phyloP scores from a whole-genome alignment of 2,797 vertebrate species.

The Acipenser oxyrinchus region DNA sequence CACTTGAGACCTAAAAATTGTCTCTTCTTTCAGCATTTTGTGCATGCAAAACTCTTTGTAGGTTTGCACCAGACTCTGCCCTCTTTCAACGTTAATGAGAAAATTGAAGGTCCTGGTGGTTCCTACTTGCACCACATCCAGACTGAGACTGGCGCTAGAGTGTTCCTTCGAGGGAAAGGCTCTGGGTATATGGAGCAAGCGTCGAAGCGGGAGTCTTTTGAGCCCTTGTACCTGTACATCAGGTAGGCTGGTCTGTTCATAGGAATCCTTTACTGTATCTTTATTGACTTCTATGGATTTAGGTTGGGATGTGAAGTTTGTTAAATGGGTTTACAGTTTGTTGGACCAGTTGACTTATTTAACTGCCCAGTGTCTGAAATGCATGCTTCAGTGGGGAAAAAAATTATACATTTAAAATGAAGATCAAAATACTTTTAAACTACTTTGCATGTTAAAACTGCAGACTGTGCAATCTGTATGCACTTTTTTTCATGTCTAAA shows the following conservation, averaged over 20 bases:
- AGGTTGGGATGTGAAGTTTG: background rate
- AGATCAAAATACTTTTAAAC: too few species aligned
- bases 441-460: too few species aligned
- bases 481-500: too few species aligned
- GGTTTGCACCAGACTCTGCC: conserved; percentile 61
- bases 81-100: conserved; percentile 64
- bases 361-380: too few species aligned
- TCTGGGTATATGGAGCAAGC: conserved; percentile 75
- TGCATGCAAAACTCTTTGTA: conserved; percentile 74
- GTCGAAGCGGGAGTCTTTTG: conserved; percentile 67
- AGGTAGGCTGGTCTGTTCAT: conserved; percentile 40
- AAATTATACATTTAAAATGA: too few species aligned
- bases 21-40: conserved; percentile 57
- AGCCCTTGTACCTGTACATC: conserved; percentile 71
- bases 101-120: conserved; percentile 62
- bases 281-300: background rate
- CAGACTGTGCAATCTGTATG: too few species aligned
- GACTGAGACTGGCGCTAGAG: conserved; percentile 63
- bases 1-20: background rate
- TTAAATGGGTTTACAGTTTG: too few species aligned
- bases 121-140: conserved; percentile 69
- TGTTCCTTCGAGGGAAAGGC: conserved; percentile 64
- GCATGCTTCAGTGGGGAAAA: too few species aligned
- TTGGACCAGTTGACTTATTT: too few species aligned
- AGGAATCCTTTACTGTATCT: background rate